Evolutionary conservation across 2,797 vertebrate genomes (phyloP).

Genomic region (Amblyopsis hoosieri): DNA sequence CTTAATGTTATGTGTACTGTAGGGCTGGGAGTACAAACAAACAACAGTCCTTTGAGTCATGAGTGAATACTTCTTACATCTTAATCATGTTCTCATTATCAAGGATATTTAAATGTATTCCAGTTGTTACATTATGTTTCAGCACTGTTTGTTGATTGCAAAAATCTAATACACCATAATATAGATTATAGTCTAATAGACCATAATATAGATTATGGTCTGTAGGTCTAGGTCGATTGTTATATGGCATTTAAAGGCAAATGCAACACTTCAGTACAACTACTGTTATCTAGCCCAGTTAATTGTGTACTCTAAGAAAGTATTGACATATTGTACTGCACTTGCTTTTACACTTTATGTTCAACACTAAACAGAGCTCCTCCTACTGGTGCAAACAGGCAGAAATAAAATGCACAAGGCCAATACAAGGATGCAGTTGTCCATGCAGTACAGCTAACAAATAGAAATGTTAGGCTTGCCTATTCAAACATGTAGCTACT

Average conservation of each 20-base stretch:
- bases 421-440: conserved; percentile 20
- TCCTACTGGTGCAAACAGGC: conserved; percentile 29
- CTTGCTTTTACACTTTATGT: conserved; percentile 12
- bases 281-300: neutral
- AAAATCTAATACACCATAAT: no score
- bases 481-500: conserved; percentile 4
- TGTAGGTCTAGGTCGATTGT: no score
- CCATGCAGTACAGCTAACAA: conserved; percentile 32
- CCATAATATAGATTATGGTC: no score
- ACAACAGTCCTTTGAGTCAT: no score
- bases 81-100: no score
- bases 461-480: conserved; percentile 3
- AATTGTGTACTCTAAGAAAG: neutral
- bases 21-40: no score
- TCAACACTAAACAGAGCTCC: conserved; percentile 18
- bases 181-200: no score
- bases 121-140: no score
- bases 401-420: conserved; percentile 19
- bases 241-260: conserved; percentile 15
- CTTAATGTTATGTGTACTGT: no score
- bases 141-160: no score
- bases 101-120: no score
- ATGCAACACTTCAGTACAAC: conserved; percentile 2
- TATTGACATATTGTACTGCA: neutral
- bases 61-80: no score